phyloP scores from a whole-genome alignment of 2,888 invertebrate species.

The Pseudanteris insignis region DNA sequence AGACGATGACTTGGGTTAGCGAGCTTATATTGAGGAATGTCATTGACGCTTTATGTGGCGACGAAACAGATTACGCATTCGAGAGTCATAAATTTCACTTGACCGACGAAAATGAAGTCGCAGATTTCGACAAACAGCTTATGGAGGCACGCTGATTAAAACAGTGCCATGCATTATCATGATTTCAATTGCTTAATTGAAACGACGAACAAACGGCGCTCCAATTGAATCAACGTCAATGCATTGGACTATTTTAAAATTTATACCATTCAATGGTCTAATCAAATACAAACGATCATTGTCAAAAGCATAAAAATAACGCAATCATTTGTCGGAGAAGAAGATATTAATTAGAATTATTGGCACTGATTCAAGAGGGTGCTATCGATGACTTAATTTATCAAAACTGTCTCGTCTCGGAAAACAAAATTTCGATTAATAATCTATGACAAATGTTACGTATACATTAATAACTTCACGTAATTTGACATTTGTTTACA shows the following conservation, averaged over 20 bases:
- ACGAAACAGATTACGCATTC: conserved; percentile 34
- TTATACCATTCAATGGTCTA: conserved; percentile 26
- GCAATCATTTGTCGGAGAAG: too few relatives aligned
- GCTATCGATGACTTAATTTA: too few relatives aligned
- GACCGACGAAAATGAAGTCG: conserved; percentile 30
- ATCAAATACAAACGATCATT: too few relatives aligned
- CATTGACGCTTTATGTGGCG: conserved; percentile 27
- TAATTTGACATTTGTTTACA: too few relatives aligned
- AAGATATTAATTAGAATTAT: too few relatives aligned
- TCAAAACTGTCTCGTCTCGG: too few relatives aligned
- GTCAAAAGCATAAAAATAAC: too few relatives aligned
- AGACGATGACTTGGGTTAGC: conserved; percentile 28
- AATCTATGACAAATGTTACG: too few relatives aligned
- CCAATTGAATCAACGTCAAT: conserved; percentile 8
- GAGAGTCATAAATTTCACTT: conserved; percentile 42
- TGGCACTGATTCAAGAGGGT: too few relatives aligned
- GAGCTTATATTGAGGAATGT: conserved; percentile 36
- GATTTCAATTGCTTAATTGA: conserved; percentile 41
- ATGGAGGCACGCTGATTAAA: conserved; percentile 27
- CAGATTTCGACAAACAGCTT: conserved; percentile 42
- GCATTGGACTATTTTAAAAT: conserved; percentile 3
- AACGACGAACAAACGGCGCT: conserved; percentile 3
- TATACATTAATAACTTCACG: too few relatives aligned
- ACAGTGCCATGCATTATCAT: conserved; percentile 34
- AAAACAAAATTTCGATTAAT: too few relatives aligned